phyloP scores from a whole-genome alignment of 2,888 invertebrate genomes.

The Hanleya hanleyi region DNA sequence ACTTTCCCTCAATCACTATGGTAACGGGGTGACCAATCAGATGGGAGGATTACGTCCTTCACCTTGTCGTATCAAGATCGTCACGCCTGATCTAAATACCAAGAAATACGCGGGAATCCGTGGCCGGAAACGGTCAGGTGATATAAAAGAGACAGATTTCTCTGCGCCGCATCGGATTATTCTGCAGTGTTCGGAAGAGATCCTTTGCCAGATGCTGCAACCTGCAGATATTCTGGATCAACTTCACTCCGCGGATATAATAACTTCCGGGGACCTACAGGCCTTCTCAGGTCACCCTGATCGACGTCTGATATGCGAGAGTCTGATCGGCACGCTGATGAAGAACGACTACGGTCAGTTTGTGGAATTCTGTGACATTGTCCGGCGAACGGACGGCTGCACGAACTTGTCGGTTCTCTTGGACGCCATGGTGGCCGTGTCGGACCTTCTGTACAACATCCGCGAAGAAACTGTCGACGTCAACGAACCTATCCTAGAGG shows the following conservation, averaged over 20 bases:
- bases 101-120: constrained; percentile 40
- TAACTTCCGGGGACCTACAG: constrained; percentile 49
- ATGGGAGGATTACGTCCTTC: background rate
- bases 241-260: constrained; percentile 43
- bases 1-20: background rate
- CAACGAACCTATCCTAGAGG: constrained; percentile 50
- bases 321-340: constrained; percentile 49
- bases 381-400: constrained; percentile 49
- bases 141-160: constrained; percentile 36
- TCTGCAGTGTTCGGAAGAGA: constrained; percentile 56
- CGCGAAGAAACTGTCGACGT: constrained; percentile 32
- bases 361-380: constrained; percentile 58
- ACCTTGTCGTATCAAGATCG: constrained; percentile 40
- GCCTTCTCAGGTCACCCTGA: constrained; percentile 57
- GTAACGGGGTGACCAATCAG: background rate
- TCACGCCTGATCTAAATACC: constrained; percentile 49
- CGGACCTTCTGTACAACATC: constrained; percentile 57
- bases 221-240: constrained; percentile 55
- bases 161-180: constrained; percentile 54
- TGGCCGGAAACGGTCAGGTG: constrained; percentile 48
- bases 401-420: constrained; percentile 56
- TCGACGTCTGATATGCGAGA: constrained; percentile 57
- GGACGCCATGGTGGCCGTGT: constrained; percentile 60
- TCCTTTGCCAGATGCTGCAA: constrained; percentile 60
- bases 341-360: constrained; percentile 52